phyloP scores from a whole-genome alignment of 2,113 vertebrate genomes.

The Hippopotamus amphibius region DNA sequence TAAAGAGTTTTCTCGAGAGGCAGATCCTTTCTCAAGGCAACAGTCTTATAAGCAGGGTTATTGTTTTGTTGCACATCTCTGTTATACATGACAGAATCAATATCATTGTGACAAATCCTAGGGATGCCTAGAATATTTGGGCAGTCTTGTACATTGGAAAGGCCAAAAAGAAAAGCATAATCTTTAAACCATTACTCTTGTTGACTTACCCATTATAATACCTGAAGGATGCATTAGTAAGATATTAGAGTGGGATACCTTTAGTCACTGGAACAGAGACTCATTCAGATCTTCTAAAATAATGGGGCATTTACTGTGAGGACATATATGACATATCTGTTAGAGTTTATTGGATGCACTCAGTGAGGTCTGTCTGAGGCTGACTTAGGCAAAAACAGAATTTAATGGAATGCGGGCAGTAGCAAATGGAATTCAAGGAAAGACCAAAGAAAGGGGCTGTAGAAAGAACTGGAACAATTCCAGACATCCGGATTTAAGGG shows the following conservation, averaged over 20 bases:
- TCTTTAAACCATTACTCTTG: background rate
- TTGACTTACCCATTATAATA: background rate
- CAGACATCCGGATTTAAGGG: background rate
- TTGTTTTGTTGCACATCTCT: background rate
- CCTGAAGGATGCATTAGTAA: background rate
- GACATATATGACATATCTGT: background rate
- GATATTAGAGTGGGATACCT: background rate
- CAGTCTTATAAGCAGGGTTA: background rate
- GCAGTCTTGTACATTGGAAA: background rate
- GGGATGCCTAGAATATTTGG: background rate
- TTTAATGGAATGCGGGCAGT: background rate
- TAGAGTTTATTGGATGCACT: background rate
- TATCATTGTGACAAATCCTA: background rate
- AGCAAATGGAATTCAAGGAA: background rate
- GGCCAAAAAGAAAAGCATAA: background rate
- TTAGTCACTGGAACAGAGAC: background rate
- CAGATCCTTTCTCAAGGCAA: background rate
- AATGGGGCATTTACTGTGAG: background rate
- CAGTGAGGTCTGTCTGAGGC: background rate
- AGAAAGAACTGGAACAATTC: background rate
- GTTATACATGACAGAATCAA: background rate
- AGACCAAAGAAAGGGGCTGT: background rate
- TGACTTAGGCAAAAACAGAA: constrained; percentile 17
- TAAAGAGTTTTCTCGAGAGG: background rate
- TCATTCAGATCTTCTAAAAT: background rate